Evolutionary conservation across 2,888 invertebrate genomes (phyloP).

Genomic region (Arctia plantaginis): DNA sequence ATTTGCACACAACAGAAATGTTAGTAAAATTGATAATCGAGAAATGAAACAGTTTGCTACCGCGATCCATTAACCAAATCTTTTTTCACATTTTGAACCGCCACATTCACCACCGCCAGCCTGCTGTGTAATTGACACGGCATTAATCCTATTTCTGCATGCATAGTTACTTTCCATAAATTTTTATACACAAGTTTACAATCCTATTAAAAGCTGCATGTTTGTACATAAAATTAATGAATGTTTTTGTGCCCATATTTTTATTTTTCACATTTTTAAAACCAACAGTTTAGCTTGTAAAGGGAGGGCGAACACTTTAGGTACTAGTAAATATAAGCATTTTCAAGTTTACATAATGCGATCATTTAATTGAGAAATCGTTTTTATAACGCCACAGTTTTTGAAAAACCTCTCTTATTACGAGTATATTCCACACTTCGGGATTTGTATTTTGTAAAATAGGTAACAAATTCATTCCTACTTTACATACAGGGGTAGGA

Average conservation of each 20-base stretch:
- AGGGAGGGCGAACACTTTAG: not conserved
- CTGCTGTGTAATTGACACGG: conserved; percentile 64
- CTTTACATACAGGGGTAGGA: too few species aligned
- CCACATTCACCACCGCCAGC: conserved; percentile 40
- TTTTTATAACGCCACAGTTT: too few species aligned
- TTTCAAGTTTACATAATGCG: too few species aligned
- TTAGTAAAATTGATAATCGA: conserved; percentile 24
- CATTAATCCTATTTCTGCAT: conserved; percentile 66
- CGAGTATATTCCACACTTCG: too few species aligned
- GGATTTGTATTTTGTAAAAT: too few species aligned
- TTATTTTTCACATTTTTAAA: not conserved
- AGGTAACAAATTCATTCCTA: too few species aligned
- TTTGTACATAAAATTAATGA: not conserved
- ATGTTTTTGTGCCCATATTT: not conserved
- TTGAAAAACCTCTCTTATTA: too few species aligned
- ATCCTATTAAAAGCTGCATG: not conserved
- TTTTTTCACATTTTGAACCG: conserved; percentile 53
- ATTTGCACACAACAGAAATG: not conserved
- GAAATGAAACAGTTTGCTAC: conserved; percentile 35
- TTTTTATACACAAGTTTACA: conserved; percentile 23
- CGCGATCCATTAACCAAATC: conserved; percentile 56
- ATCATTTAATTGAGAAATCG: too few species aligned
- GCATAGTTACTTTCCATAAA: conserved; percentile 52
- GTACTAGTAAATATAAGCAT: not conserved
- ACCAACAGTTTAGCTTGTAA: too few species aligned